Percentiles rank a stretch among this genome's conserved stretches.
phyloP scores from a whole-genome alignment of 2,888 invertebrate species.

The Nomada flava region DNA sequence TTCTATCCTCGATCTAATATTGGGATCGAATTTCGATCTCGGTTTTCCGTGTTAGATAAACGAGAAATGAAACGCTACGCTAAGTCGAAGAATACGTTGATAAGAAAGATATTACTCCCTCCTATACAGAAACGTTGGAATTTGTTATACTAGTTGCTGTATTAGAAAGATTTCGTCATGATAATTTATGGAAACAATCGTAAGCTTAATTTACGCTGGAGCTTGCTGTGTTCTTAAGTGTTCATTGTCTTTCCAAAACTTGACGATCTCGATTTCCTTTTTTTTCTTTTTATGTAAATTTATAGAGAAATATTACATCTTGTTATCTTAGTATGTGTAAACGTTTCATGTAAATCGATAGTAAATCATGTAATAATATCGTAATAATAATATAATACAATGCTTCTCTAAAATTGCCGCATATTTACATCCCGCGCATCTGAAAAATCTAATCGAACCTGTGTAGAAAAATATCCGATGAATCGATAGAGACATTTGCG shows the following conservation, averaged over 20 bases:
- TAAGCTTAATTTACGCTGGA: conserved; percentile 12
- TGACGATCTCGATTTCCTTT: not conserved
- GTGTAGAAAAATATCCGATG: conserved; percentile 42
- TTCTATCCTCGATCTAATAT: not conserved
- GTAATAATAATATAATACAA: conserved; percentile 38
- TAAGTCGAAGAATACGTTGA: not conserved
- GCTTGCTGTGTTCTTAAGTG: not conserved
- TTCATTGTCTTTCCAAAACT: conserved; percentile 11
- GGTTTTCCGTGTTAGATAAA: not conserved
- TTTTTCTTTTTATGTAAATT: conserved; percentile 17
- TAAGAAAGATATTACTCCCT: not conserved
- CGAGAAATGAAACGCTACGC: not conserved
- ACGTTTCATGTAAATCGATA: conserved; percentile 40
- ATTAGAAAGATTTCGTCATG: not conserved
- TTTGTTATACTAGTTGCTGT: not conserved
- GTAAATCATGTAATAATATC: conserved; percentile 39
- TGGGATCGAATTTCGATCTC: not conserved
- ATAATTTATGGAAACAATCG: conserved; percentile 17
- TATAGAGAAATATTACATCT: conserved; percentile 35
- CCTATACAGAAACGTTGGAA: not conserved
- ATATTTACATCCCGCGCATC: conserved; percentile 28
- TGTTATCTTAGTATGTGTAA: conserved; percentile 35
- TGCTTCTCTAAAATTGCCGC: conserved; percentile 35
- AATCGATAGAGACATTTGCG: conserved; percentile 29
- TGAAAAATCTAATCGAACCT: conserved; percentile 42